Base-by-base conservation (phyloP, 2,113 vertebrate genomes). In the Larimichthys polyactis region DNA sequence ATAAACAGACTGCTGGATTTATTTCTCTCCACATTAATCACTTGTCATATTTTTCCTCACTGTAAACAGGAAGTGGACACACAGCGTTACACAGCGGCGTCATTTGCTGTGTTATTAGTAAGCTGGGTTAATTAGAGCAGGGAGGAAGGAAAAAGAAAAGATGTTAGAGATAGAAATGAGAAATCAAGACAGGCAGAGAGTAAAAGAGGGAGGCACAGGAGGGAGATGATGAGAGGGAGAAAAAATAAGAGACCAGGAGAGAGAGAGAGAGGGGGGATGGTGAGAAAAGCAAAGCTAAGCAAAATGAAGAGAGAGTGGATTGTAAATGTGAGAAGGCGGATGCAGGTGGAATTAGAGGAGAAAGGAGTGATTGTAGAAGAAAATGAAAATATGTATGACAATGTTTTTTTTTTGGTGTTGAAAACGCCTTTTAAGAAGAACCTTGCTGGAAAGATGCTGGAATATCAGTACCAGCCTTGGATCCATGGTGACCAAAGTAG, bases 401-500 rank as follows among this genome's bases (percentile, higher is more conserved):
- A 51, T 71, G 20, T 62, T 71, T 51, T 57, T 57, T 20, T 57
- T 57, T 20, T 81, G 57, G 19, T 40, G 67, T 49, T 22, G 52
- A 29, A 49, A 36, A 69, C 43, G 6, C 68, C 78, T 75, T 63
- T 40, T 8, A 8, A 51, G 71, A 85, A 75, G 75, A 75, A 81
- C 64, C 52, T 87, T 82, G 11, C 79, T 16, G 40, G n/a, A 70
- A 27, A 71, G 55, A 90, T 92, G 85, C 83, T 90, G 90, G 86
- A 71, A 87, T 73, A 55, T 69, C n/a, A 67, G 48, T 46, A 40
- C 46, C 67, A 81, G 63, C 55, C 85, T 79, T 65, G 73, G 84
- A 57, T 84, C 92, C 89, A 83, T 89, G 85, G 91, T 78, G 84
- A 92, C 81, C 16, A 48, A 57, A 49, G 79, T 79, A 81, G 70